Percentiles rank a stretch among this genome's conserved stretches.
phyloP scores from a whole-genome alignment of 2,797 vertebrate genomes.

The Xiphorhynchus erythropygius region DNA sequence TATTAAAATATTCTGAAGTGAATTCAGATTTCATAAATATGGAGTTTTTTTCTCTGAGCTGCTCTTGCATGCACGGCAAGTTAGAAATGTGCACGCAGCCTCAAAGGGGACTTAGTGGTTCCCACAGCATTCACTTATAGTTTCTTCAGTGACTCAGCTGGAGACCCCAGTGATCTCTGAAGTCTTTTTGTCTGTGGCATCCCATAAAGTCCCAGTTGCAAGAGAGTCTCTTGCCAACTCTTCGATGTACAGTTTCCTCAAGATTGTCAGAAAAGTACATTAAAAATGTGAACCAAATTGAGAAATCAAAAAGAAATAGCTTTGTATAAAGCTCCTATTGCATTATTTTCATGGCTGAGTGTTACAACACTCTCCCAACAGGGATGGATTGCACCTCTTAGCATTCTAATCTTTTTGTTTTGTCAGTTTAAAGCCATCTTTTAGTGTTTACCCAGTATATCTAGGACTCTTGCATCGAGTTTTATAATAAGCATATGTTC shows the following conservation, averaged over 20 bases:
- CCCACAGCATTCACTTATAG: constrained; percentile 6
- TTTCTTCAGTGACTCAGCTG: not conserved
- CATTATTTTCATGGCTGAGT: not conserved
- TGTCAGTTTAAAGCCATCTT: not conserved
- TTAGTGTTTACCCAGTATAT: not conserved
- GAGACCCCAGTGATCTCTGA: not conserved
- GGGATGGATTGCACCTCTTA: not conserved
- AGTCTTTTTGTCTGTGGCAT: not conserved
- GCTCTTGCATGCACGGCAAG: not conserved
- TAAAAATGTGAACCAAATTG: not conserved
- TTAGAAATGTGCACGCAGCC: not conserved
- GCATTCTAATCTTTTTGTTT: not conserved
- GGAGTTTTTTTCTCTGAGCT: not conserved
- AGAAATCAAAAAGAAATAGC: not conserved
- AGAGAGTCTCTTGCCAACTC: not conserved
- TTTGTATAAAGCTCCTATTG: not conserved
- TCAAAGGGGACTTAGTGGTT: constrained; percentile 4
- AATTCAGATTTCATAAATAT: constrained; percentile 52
- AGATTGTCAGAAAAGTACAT: not conserved
- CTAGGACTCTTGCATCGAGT: not conserved
- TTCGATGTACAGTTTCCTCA: not conserved
- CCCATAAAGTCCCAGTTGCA: not conserved
- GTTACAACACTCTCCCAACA: not conserved
- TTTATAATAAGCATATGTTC: not conserved
- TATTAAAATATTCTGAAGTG: constrained; percentile 57